Evolutionary conservation across 2,888 invertebrate genomes (phyloP).

Genomic region (Lycocerus yunnanus): DNA sequence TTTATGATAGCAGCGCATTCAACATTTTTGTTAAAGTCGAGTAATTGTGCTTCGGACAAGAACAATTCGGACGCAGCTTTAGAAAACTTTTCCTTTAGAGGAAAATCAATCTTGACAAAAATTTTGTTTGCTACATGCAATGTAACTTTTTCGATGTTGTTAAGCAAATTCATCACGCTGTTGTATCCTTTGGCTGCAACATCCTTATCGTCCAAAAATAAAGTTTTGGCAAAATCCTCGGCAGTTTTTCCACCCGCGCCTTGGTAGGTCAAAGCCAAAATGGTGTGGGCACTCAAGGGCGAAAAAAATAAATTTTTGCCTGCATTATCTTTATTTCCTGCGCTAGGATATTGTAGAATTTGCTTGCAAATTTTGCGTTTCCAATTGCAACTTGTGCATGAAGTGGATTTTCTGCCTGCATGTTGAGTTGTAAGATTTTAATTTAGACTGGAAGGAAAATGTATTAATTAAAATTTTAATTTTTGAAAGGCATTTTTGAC

Average conservation of each 20-base stretch:
- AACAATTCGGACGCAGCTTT: slow-evolving; percentile 66
- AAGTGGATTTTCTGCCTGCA: background rate
- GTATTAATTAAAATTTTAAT: background rate
- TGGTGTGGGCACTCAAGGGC: slow-evolving; percentile 54
- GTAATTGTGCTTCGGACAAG: slow-evolving; percentile 63
- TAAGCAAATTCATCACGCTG: slow-evolving; percentile 44
- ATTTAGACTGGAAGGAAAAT: background rate
- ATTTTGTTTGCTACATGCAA: slow-evolving; percentile 75
- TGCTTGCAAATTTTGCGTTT: slow-evolving; percentile 46
- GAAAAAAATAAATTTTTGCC: slow-evolving; percentile 53
- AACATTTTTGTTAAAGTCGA: slow-evolving; percentile 63
- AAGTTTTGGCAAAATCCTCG: slow-evolving; percentile 42
- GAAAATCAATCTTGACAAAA: slow-evolving; percentile 60
- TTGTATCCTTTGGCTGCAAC: slow-evolving; percentile 38
- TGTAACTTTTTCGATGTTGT: slow-evolving; percentile 58
- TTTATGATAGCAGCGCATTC: slow-evolving; percentile 70
- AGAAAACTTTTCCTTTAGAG: slow-evolving; percentile 61
- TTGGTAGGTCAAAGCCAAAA: slow-evolving; percentile 52
- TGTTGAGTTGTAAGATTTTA: background rate
- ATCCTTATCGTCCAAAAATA: slow-evolving; percentile 36
- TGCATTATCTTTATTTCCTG: slow-evolving; percentile 31
- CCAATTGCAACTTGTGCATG: slow-evolving; percentile 40
- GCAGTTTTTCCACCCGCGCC: slow-evolving; percentile 50
- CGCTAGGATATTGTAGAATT: slow-evolving; percentile 43
- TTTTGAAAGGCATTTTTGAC: no score